Base-by-base conservation (phyloP, 2,113 vertebrate genomes). In the Hyperopisus bebe region DNA sequence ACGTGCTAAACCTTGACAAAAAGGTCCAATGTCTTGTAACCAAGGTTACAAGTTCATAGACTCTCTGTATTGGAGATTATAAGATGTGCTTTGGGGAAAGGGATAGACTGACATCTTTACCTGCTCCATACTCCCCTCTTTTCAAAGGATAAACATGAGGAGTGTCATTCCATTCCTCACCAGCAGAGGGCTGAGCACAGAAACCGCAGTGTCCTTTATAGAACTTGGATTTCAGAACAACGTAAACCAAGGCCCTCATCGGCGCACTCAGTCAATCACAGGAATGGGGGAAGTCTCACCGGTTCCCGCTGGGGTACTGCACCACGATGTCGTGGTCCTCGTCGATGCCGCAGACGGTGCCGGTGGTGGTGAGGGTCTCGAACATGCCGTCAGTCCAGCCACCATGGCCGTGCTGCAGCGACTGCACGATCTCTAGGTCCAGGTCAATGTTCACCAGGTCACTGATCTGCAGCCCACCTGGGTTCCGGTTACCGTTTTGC, bases 321-420 rank as follows among this genome's bases (percentile, higher is more conserved):
- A 99, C 98, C 70, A 99, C 98, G 89, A 99, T 99, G 92, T 99
- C 98, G 88, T 99, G 98, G 93, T 99, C 98, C 93, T 99, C 98
- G 92, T 99, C 98, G 5, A 99, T 99, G 91, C 98, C 98, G 89
- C 98, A 99, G 51, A 99, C 98, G 0, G 98, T 99, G 91, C 98
- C 98, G 0, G 98, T 99, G 93, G 98, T 99, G 91, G 98, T 99
- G 93, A 99, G 96, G 6, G 98, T 99, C 94, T 99, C 98, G 92
- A 99, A 99, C 98, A 99, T 99, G 93, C 98, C 98, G 90, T 99
- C 98, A 0, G 98, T 99, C 98, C 98, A 99, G 77, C 98, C 98
- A 13, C 98, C 98, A 0, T 99, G 98, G n/a, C 98, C 98, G 11
- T 99, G 98, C 91, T 99, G 98, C 91, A 99, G 96, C 55, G 98